These are phyloP conservation scores for Erythrocebus patas DNA, from an alignment of 2,113 vertebrate species.

Conservation along the genomic window DNA sequence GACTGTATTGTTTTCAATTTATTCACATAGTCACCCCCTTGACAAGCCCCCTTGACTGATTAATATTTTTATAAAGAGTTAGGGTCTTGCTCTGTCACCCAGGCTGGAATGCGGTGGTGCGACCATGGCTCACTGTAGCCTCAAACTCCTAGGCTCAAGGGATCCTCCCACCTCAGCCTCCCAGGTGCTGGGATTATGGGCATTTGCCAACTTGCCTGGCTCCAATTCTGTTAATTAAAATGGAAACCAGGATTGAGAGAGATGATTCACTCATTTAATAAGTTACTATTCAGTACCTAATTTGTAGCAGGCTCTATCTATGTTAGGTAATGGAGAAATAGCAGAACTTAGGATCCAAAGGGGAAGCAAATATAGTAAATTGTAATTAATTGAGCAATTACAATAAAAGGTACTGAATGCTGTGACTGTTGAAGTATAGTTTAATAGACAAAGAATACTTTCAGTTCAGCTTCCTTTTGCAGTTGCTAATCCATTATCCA, in stretches of 20 bases:
- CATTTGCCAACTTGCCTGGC: no score
- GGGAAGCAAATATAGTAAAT: not conserved
- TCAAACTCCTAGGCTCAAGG: no score
- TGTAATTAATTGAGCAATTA: not conserved
- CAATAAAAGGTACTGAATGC: not conserved
- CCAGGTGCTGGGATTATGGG: no score
- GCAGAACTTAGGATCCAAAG: not conserved
- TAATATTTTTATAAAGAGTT: no score
- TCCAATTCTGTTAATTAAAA: slow-evolving; percentile 22
- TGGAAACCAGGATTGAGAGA: not conserved
- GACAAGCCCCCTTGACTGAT: not conserved
- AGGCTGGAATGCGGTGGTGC: no score
- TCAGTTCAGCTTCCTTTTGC: not conserved
- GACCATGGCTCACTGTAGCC: no score
- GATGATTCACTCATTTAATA: not conserved
- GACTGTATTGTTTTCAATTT: not conserved
- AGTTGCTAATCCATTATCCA: not conserved
- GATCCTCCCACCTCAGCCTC: no score
- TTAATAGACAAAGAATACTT: not conserved
- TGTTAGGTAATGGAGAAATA: not conserved
- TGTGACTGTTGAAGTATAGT: not conserved
- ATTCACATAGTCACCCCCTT: not conserved
- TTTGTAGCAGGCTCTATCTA: not conserved
- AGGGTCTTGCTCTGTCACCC: no score
- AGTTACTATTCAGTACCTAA: not conserved